These are phyloP conservation scores for Palythoa grandis DNA, from an alignment of 92 coral and sea anemone genomes.

Conservation along the genomic window DNA sequence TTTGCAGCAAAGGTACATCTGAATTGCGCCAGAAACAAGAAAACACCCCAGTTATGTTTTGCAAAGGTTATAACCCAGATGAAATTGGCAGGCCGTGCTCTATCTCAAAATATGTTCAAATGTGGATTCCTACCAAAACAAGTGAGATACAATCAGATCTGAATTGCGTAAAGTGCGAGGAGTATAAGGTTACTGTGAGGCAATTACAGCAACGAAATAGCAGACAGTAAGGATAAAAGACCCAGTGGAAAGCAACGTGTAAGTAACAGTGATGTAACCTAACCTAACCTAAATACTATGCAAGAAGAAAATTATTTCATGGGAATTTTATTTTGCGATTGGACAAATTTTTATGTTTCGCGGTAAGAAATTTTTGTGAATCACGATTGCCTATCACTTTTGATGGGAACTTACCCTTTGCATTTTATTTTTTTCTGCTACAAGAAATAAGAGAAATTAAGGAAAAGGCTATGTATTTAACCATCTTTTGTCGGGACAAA, in stretches of 20 bases:
- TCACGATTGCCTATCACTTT: neutral
- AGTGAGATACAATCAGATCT: constrained; percentile 9
- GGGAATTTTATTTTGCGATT: neutral
- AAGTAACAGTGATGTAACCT: neutral
- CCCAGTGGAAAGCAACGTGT: neutral
- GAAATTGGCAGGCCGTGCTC: neutral
- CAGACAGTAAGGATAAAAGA: neutral
- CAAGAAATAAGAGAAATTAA: too few relatives aligned
- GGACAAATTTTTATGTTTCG: neutral
- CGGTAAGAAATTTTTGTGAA: neutral
- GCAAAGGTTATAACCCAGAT: constrained; percentile 6
- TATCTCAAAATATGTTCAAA: constrained; percentile 22
- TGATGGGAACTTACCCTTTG: neutral
- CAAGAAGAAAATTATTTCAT: neutral
- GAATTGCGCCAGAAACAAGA: constrained; percentile 16
- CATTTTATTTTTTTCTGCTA: neutral
- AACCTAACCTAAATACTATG: neutral
- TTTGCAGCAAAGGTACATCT: constrained; percentile 6
- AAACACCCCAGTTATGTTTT: neutral
- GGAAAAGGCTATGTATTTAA: neutral
- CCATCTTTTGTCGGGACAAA: neutral
- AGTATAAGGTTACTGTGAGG: neutral
- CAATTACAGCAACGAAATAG: constrained; percentile 2
- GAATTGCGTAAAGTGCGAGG: constrained; percentile 17
- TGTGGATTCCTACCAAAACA: constrained; percentile 14